phyloP scores from a whole-genome alignment of 2,113 vertebrate genomes.

The Typhlomys cinereus region DNA sequence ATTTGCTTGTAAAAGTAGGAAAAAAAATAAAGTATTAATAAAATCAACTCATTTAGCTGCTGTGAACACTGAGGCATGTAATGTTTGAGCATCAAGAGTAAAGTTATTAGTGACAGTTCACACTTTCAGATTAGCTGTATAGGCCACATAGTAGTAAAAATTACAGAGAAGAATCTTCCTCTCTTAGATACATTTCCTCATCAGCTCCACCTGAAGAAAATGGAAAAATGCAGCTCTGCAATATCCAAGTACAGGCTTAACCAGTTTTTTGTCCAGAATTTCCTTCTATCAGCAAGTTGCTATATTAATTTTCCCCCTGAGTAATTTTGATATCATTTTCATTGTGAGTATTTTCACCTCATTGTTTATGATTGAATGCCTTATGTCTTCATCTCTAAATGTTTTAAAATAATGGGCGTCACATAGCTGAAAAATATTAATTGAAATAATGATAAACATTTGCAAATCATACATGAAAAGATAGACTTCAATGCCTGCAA shows the following conservation, averaged over 20 bases:
- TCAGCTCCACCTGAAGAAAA: background rate
- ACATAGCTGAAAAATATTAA: background rate
- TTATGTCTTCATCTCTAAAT: background rate
- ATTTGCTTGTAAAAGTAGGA: too few relatives aligned
- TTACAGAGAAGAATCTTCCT: background rate
- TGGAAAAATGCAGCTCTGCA: background rate
- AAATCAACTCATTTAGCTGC: too few relatives aligned
- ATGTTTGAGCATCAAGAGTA: background rate
- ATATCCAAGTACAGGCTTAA: background rate
- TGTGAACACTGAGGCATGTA: background rate
- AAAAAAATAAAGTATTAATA: too few relatives aligned
- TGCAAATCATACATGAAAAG: background rate
- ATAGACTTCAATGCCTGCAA: background rate
- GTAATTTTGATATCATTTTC: conserved; percentile 31
- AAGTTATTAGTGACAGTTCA: background rate
- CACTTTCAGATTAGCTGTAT: background rate
- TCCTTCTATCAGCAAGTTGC: background rate
- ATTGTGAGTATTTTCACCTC: conserved; percentile 16
- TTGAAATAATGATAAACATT: conserved; percentile 26
- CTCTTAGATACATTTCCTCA: background rate
- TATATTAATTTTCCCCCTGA: conserved; percentile 58
- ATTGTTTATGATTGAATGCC: conserved; percentile 37
- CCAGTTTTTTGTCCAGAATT: background rate
- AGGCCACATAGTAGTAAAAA: background rate
- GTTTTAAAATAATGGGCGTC: conserved; percentile 23